Percentiles rank a stretch among this genome's conserved stretches.
These are phyloP conservation scores for Drosophila pallidifrons DNA, from an alignment of 1,140 invertebrate species.

Conservation along the genomic window DNA sequence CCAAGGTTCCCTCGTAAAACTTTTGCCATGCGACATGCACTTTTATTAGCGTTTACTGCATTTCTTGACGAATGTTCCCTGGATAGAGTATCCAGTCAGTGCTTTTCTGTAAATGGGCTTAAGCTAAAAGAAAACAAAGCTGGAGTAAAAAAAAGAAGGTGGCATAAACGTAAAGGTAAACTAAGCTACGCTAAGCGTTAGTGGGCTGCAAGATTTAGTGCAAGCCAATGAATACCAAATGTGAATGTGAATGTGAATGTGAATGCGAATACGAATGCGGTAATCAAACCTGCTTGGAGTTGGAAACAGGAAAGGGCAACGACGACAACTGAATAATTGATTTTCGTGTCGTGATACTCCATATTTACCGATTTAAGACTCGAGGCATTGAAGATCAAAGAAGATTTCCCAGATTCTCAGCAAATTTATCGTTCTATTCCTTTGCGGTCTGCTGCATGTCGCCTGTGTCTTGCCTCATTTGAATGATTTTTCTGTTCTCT, in stretches of 20 bases:
- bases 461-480: slow-evolving; percentile 28
- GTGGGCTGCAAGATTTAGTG: slow-evolving; percentile 62
- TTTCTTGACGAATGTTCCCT: slow-evolving; percentile 66
- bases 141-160: slow-evolving; percentile 1
- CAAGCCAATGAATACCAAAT: slow-evolving; percentile 72
- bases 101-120: slow-evolving; percentile 44
- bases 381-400: not conserved
- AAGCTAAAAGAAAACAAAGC: slow-evolving; percentile 14
- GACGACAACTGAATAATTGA: not conserved
- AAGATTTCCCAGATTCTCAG: too few species aligned
- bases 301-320: not conserved
- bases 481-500: slow-evolving; percentile 16
- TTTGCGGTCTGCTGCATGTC: not conserved
- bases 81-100: slow-evolving; percentile 21
- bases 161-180: slow-evolving; percentile 23
- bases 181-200: slow-evolving; percentile 52
- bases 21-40: slow-evolving; percentile 72
- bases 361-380: not conserved
- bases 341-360: not conserved
- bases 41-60: slow-evolving; percentile 81
- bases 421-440: not conserved
- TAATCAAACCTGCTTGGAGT: slow-evolving; percentile 34
- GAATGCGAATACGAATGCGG: not conserved
- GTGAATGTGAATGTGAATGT: slow-evolving; percentile 25
- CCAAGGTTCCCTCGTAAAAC: slow-evolving; percentile 54